Conservation (phyloP, 2,888 invertebrate genomes). For the Minunthozetes semirufus region DNA sequence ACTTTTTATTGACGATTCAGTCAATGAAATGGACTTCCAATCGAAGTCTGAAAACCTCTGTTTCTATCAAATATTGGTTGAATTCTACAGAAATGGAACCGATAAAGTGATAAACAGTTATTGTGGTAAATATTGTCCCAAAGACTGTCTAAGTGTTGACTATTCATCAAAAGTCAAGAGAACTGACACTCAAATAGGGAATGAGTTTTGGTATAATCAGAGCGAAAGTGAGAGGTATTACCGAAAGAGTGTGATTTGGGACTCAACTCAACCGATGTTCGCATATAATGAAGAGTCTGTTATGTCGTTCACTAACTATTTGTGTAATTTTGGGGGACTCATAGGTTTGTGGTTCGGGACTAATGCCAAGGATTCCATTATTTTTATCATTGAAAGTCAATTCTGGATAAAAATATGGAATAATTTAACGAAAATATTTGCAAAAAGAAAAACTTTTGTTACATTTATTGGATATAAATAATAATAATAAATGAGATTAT, state of each 20-base stretch:
- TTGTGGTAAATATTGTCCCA: background rate
- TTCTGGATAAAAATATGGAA: background rate
- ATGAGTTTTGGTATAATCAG: background rate
- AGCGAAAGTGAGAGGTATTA: background rate
- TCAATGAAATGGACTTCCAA: background rate
- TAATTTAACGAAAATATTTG: too few species aligned
- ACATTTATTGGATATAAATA: too few species aligned
- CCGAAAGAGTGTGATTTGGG: background rate
- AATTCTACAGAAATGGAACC: background rate
- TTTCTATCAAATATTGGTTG: background rate
- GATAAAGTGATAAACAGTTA: background rate
- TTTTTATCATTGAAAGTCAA: background rate
- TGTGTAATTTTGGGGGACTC: background rate
- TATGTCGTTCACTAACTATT: background rate
- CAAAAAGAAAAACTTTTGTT: too few species aligned
- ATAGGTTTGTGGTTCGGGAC: background rate
- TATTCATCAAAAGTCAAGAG: background rate
- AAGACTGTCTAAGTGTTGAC: background rate
- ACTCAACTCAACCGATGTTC: conserved; percentile 6
- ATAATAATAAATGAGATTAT: too few species aligned
- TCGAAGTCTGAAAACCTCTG: background rate
- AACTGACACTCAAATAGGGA: background rate
- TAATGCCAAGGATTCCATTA: background rate
- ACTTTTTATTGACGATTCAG: background rate
- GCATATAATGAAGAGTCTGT: background rate